Conservation (phyloP, 2,888 invertebrate genomes). For the Lomographa bimaculata region DNA sequence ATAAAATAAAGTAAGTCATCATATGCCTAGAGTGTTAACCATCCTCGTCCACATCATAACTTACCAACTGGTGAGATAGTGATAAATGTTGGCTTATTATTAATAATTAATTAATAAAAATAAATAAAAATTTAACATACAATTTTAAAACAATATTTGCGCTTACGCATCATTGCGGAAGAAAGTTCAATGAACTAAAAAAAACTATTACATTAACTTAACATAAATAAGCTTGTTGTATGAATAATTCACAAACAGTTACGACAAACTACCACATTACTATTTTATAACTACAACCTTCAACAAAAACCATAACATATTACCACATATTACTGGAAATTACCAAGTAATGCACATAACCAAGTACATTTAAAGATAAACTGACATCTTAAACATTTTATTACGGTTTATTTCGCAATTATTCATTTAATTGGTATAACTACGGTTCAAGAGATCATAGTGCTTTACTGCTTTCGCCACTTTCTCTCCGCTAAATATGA, state of each 20-base stretch:
- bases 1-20: too few relatives aligned
- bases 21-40: too few relatives aligned
- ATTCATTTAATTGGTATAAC: constrained; percentile 28
- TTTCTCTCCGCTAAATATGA: constrained; percentile 30
- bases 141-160: too few relatives aligned
- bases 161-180: too few relatives aligned
- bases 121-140: too few relatives aligned
- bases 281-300: constrained; percentile 11
- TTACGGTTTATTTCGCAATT: constrained; percentile 29
- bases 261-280: constrained; percentile 13
- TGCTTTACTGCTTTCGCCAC: constrained; percentile 32
- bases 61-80: too few relatives aligned
- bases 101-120: too few relatives aligned
- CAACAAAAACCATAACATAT: constrained; percentile 7
- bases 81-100: too few relatives aligned
- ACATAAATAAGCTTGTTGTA: neutral
- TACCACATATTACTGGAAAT: constrained; percentile 10
- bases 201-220: neutral
- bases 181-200: constrained; percentile 12
- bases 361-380: constrained; percentile 9
- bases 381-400: constrained; percentile 25
- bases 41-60: too few relatives aligned
- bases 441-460: constrained; percentile 34
- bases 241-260: constrained; percentile 9
- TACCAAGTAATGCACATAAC: constrained; percentile 14